Conservation (phyloP, 2,113 vertebrate genomes). For the Laticauda colubrina region DNA sequence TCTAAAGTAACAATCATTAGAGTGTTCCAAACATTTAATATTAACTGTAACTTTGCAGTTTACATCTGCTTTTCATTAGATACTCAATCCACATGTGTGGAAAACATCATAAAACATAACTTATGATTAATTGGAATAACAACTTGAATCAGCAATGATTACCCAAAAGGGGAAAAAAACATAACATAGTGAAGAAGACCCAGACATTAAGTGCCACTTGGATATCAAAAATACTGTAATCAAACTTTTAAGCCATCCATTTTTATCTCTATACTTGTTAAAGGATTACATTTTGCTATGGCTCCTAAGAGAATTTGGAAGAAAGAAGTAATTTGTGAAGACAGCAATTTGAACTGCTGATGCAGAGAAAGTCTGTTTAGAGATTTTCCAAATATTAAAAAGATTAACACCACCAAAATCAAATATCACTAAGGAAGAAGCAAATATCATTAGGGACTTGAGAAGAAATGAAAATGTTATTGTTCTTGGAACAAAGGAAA, state of each 20-base stretch:
- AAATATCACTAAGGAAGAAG: background rate
- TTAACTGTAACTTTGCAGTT: background rate
- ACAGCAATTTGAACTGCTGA: background rate
- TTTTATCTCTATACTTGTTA: background rate
- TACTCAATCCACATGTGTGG: background rate
- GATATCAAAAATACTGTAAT: background rate
- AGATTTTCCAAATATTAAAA: background rate
- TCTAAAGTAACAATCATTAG: background rate
- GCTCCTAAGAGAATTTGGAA: background rate
- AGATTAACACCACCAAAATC: background rate
- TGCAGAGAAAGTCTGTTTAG: background rate
- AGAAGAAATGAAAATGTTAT: background rate
- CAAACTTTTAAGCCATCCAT: background rate
- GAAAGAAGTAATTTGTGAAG: background rate
- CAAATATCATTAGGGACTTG: background rate
- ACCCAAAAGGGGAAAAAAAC: background rate
- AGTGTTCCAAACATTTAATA: background rate
- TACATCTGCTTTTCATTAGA: background rate
- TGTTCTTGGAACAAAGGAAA: background rate
- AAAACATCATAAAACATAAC: background rate
- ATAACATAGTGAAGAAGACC: background rate
- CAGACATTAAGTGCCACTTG: background rate
- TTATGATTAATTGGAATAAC: background rate
- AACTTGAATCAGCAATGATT: background rate
- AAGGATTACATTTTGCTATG: background rate